Evolutionary conservation across 92 coral and sea anemone species (phyloP).

Genomic region (Epizoanthus ramosus): DNA sequence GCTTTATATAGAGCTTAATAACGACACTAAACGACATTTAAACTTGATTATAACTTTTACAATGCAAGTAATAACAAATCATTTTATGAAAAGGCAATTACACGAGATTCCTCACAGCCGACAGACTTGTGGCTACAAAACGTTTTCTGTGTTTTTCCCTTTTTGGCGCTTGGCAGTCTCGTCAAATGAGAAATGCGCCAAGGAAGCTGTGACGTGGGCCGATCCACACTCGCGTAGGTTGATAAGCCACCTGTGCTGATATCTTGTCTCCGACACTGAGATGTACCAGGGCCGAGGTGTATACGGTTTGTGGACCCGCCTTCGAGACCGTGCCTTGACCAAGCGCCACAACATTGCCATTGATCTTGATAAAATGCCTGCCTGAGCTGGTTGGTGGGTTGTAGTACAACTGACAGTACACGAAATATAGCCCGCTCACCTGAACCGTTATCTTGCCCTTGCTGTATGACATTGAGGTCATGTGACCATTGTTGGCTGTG

Average conservation of each 20-base stretch:
- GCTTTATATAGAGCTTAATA: too few species aligned
- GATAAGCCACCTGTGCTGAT: not conserved
- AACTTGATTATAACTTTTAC: too few species aligned
- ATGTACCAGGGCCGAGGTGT: constrained; percentile 15
- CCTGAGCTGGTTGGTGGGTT: not conserved
- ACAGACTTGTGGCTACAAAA: too few species aligned
- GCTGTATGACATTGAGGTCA: not conserved
- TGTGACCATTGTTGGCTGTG: not conserved
- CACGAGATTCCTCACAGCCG: too few species aligned
- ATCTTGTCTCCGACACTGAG: constrained; percentile 13
- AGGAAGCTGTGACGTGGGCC: constrained; percentile 4
- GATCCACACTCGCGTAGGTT: not conserved
- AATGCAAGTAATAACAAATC: too few species aligned
- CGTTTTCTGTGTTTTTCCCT: too few species aligned
- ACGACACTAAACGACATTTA: too few species aligned
- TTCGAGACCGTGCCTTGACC: not conserved
- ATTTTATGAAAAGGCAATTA: too few species aligned
- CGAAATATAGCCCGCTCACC: constrained; percentile 20
- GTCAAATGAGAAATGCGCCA: constrained; percentile 18
- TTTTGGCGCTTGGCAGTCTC: too few species aligned
- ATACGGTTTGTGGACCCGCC: not conserved
- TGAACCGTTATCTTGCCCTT: constrained; percentile 16
- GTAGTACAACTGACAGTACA: constrained; percentile 19
- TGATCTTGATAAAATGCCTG: not conserved
- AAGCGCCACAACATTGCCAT: not conserved